Evolutionary conservation across 2,888 invertebrate genomes (phyloP), one percentile per base, ranked within the genome.

Genomic region (Pristionchus maxplancki): DNA sequence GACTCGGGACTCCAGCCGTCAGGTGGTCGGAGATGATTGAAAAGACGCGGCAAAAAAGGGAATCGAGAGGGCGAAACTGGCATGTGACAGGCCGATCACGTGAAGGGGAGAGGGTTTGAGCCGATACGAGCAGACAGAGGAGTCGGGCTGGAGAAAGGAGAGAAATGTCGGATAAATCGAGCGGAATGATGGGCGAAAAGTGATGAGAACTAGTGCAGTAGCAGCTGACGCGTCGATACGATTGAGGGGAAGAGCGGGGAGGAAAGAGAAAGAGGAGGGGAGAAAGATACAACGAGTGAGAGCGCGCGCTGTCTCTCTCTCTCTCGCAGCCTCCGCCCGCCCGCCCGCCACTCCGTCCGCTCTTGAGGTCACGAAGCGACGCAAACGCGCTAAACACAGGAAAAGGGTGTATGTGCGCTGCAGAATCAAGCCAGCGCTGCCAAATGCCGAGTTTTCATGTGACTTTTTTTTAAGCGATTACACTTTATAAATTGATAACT

Each of bases 151-250:
- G 64, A 11, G 20, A 71, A 44, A n/a, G n/a, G 28, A 48, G 44
- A 9, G n/a, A 24, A 11, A 1, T 13, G 48, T 6, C 37, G 78
- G 44, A n/a, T 24, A 78, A 78, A 34, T 78, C n/a, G 28, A 48
- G 78, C n/a, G 78, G 78, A 78, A 28, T 78, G 48, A 78, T 78
- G 44, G n/a, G n/a, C 40, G 78, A 78, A 78, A 40, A 44, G 78
- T 40, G 78, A 78, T 48, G 78, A 78, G 78, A 78, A 78, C 71
- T 71, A 37, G 71, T 71, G 78, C 78, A 78, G 44, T n/a, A 44
- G 78, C 78, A 78, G 78, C 78, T 78, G 78, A 78, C 78, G 24
- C 44, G 78, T 78, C 44, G 78, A 78, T 78, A 44, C 20, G 71
- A 37, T 37, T 31, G 24, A 31, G 71, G 40, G 40, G 40, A 31